These are phyloP conservation scores for Leptodactylus fuscus DNA, from an alignment of 2,113 vertebrate species.

Conservation along the genomic window DNA sequence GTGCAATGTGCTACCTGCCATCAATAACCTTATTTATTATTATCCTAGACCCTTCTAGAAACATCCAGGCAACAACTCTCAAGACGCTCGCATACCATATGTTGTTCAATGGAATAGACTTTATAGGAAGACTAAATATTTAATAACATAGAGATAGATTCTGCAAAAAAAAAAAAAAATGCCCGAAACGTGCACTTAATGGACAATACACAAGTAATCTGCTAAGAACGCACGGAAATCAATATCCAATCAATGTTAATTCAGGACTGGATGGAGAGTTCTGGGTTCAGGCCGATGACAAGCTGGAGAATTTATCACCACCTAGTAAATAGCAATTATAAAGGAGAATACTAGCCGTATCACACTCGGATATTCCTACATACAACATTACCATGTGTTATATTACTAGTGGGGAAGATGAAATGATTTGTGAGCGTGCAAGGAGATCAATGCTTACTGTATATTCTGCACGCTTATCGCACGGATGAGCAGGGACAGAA, in stretches of 20 bases:
- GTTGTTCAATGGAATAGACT: background rate
- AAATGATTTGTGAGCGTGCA: background rate
- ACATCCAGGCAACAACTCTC: background rate
- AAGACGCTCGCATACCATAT: background rate
- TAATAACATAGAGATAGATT: background rate
- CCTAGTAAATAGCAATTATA: background rate
- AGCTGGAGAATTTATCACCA: background rate
- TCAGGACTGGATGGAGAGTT: background rate
- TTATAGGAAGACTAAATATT: background rate
- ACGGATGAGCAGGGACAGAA: background rate
- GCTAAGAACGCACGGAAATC: background rate
- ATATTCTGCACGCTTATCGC: background rate
- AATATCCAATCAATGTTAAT: constrained; percentile 32
- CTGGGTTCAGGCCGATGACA: background rate
- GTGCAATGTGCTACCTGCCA: background rate
- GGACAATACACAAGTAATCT: constrained; percentile 7
- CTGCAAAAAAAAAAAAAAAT: background rate
- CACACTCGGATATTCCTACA: background rate
- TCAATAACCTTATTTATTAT: background rate
- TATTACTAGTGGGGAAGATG: background rate
- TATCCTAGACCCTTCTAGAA: background rate
- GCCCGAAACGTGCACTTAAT: too few species aligned
- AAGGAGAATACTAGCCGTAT: background rate
- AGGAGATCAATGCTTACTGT: constrained; percentile 1
- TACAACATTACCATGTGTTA: background rate